These are phyloP conservation scores for Microdon myrmicae DNA, from an alignment of 2,888 invertebrate species.

Conservation along the genomic window DNA sequence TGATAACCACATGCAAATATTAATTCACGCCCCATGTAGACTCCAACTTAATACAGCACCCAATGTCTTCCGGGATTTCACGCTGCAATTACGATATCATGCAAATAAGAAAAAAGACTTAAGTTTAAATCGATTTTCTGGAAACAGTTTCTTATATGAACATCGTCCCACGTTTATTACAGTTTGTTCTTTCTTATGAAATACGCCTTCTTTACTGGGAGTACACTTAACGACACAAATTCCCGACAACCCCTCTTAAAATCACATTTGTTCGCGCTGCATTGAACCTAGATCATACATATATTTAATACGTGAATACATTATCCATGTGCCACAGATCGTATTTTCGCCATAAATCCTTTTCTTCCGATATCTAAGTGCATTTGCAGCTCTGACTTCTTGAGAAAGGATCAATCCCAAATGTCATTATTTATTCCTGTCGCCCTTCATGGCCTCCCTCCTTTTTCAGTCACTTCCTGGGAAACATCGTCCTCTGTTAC, in stretches of 20 bases:
- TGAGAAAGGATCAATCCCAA: constrained; percentile 45
- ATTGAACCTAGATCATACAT: constrained; percentile 12
- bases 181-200: too few relatives aligned
- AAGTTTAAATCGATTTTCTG: too few relatives aligned
- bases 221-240: too few relatives aligned
- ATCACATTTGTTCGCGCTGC: constrained; percentile 23
- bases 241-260: constrained; percentile 2
- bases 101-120: too few relatives aligned
- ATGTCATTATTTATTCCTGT: constrained; percentile 49
- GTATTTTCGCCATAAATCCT: constrained; percentile 33
- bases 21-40: too few relatives aligned
- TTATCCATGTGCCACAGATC: constrained; percentile 3
- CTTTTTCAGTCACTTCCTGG: constrained; percentile 12
- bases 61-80: too few relatives aligned
- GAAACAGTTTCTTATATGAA: too few relatives aligned
- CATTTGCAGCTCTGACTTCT: constrained; percentile 31
- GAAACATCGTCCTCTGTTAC: constrained; percentile 8
- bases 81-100: too few relatives aligned
- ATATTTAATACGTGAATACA: constrained; percentile 18
- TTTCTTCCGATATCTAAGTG: constrained; percentile 44
- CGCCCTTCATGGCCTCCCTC: constrained; percentile 20
- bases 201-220: too few relatives aligned
- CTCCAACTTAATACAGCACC: too few relatives aligned
- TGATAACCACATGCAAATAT: too few relatives aligned
- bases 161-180: too few relatives aligned